Evolutionary conservation across 2,888 invertebrate genomes (phyloP).

Genomic region (Eupithecia subumbrata): DNA sequence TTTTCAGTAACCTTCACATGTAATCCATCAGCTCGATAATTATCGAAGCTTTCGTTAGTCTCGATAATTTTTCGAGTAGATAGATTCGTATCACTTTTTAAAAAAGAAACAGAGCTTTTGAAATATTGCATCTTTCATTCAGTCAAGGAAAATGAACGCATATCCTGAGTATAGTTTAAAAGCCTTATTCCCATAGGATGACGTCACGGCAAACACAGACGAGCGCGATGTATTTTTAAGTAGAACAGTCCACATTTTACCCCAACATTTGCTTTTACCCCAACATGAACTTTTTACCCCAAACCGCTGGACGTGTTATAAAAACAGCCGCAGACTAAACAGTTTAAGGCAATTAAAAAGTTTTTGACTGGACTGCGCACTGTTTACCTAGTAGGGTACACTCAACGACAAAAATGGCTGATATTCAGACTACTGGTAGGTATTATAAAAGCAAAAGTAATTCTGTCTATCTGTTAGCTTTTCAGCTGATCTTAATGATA

Average conservation of each 20-base stretch:
- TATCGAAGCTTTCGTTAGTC: no score
- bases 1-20: no score
- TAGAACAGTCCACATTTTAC: conserved; percentile 30
- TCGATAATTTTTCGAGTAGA: no score
- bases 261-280: conserved; percentile 13
- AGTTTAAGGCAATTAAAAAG: conserved; percentile 20
- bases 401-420: not conserved
- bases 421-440: not conserved
- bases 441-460: not conserved
- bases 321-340: conserved; percentile 19
- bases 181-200: not conserved
- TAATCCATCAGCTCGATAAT: no score
- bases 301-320: conserved; percentile 15
- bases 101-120: no score
- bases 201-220: conserved; percentile 17
- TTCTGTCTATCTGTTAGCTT: no score
- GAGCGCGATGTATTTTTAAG: conserved; percentile 36
- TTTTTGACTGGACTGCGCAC: conserved; percentile 11
- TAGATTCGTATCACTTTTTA: no score
- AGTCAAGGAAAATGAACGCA: no score
- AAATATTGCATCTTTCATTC: no score
- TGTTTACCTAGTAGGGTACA: conserved; percentile 5
- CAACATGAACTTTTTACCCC: conserved; percentile 10
- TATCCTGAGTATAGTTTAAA: no score
- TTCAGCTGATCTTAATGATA: no score